phyloP scores from a whole-genome alignment of 2,113 vertebrate genomes.

The Xenopus laevis region DNA sequence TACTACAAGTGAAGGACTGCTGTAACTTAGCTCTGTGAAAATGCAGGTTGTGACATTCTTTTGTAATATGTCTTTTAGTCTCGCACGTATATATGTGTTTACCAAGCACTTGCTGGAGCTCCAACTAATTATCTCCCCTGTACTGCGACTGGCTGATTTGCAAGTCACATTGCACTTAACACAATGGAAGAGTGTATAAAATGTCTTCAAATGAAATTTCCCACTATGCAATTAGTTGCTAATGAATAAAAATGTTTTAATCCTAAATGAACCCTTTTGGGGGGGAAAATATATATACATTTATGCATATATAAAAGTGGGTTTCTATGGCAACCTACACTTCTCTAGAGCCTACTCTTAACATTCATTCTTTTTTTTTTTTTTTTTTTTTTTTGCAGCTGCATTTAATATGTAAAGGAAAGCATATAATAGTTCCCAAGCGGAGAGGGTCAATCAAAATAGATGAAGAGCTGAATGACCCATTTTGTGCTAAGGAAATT shows the following conservation, averaged over 20 bases:
- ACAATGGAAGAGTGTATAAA: neutral
- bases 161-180: neutral
- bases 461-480: too few relatives aligned
- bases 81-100: neutral
- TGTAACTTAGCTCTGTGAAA: slow-evolving; percentile 22
- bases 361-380: too few relatives aligned
- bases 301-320: too few relatives aligned
- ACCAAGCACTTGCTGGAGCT: neutral
- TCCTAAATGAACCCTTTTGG: too few relatives aligned
- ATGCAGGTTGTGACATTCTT: slow-evolving; percentile 35
- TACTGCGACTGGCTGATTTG: neutral
- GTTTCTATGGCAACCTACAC: too few relatives aligned
- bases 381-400: too few relatives aligned
- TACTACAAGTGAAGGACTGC: slow-evolving; percentile 36
- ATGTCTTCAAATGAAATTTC: neutral
- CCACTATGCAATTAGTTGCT: neutral
- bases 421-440: too few relatives aligned
- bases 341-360: too few relatives aligned
- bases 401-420: too few relatives aligned
- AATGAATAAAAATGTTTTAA: neutral
- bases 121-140: slow-evolving; percentile 11
- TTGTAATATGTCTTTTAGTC: slow-evolving; percentile 14
- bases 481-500: too few relatives aligned
- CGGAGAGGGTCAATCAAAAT: too few relatives aligned
- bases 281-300: too few relatives aligned